These are phyloP conservation scores for cattle (Bos taurus) DNA, from an alignment of 2,113 vertebrate species.

Conservation along the genomic window ARS-UCD2.0 NC_037331.1:102603501-102604000, in stretches of 20 bases:
- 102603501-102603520: background rate
- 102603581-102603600: fast-evolving
- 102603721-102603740: background rate
- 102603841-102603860: background rate
- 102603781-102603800: fast-evolving
- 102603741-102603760: background rate
- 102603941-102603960: background rate
- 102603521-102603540: background rate
- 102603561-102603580: background rate
- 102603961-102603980: background rate
- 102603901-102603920: background rate
- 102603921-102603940: background rate
- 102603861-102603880: background rate
- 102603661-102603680: fast-evolving
- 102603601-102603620: background rate
- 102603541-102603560: background rate
- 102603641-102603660: background rate
- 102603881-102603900: background rate
- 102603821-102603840: fast-evolving
- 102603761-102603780: background rate
- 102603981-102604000: fast-evolving
- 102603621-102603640: fast-evolving
- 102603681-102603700: background rate
- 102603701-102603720: background rate
- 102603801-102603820: fast-evolving